Base-by-base conservation (phyloP, 2,797 vertebrate genomes). In the Darevskia nairensis region DNA sequence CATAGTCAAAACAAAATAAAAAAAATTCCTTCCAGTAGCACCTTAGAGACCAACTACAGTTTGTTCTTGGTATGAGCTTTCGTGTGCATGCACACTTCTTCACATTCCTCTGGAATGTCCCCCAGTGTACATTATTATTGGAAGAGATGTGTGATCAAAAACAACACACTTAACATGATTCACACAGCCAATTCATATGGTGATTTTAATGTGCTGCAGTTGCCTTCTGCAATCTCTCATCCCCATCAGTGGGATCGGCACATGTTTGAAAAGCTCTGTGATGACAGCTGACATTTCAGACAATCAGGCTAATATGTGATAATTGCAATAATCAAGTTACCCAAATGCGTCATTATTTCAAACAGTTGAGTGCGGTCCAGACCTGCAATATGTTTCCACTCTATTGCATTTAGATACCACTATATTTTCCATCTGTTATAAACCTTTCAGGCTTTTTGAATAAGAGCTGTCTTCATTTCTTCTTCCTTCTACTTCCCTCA, bases 381-480 rank as follows among this genome's bases (percentile, higher is more conserved):
- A n/a, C 17, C 64, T 66, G 4, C 27, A 59, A 29, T 87, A 64
- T 78, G 10, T 71, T 9, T 55, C 35, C 64, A 32, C 9, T 80
- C n/a, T 19, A n/a, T 23, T 35, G 72, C 64, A 88, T 71, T 83
- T 44, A 83, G 81, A 88, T 77, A 75, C 8, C 6, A 23, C 10
- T 35, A 8, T 71, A 29, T n/a, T 66, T 76, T 66, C 64, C 27
- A 44, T 85, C 72, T 6, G 6, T 80, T 84, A 74, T 61, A 50
- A n/a, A 0, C 74, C 79, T 85, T 89, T 89, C 84, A 74, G 25
- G 11, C 59, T 27, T 89, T 86, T 91, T 44, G 46, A 82, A 1
- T 71, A 2, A 13, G n/a, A 10, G 19, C 17, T 17, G 32, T 44
- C 29, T 86, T 21, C 4, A 25, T 46, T 75, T 83, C 5, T 41